Conservation (phyloP, 2,113 vertebrate genomes). For the Chaetodon trifascialis region DNA sequence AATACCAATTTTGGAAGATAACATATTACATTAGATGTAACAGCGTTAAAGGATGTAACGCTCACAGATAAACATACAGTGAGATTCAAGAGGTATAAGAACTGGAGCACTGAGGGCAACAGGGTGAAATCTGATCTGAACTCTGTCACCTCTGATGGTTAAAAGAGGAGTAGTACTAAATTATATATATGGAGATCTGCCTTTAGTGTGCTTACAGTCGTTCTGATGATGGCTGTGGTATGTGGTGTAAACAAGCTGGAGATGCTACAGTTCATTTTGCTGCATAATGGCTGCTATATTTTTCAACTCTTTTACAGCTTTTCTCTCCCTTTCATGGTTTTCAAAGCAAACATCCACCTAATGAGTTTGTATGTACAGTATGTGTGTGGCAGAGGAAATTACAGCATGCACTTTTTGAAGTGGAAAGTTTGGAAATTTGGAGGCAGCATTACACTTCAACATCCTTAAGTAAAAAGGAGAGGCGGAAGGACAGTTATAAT, state of each 20-base stretch:
- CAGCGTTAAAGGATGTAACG: too few relatives aligned
- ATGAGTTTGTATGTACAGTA: constrained; percentile 36
- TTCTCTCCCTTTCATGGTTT: constrained; percentile 28
- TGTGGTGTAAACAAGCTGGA: neutral
- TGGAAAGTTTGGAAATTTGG: constrained; percentile 45
- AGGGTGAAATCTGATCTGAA: neutral
- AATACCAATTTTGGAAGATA: too few relatives aligned
- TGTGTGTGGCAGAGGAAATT: constrained; percentile 56
- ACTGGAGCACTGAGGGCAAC: neutral
- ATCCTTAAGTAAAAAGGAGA: constrained; percentile 46
- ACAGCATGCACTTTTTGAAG: constrained; percentile 39
- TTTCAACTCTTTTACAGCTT: neutral
- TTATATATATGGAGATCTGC: neutral
- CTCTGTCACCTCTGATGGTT: neutral
- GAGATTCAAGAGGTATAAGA: neutral
- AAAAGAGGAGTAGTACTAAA: neutral
- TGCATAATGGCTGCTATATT: neutral
- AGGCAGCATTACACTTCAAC: constrained; percentile 18
- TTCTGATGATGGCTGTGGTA: neutral
- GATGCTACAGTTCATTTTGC: constrained; percentile 9
- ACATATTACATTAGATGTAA: too few relatives aligned
- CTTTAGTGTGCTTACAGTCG: neutral
- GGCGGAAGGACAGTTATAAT: constrained; percentile 52
- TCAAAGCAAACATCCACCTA: constrained; percentile 46
- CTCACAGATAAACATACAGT: neutral